Evolutionary conservation across 2,888 invertebrate species (phyloP).

Genomic region (Globia sparganii): DNA sequence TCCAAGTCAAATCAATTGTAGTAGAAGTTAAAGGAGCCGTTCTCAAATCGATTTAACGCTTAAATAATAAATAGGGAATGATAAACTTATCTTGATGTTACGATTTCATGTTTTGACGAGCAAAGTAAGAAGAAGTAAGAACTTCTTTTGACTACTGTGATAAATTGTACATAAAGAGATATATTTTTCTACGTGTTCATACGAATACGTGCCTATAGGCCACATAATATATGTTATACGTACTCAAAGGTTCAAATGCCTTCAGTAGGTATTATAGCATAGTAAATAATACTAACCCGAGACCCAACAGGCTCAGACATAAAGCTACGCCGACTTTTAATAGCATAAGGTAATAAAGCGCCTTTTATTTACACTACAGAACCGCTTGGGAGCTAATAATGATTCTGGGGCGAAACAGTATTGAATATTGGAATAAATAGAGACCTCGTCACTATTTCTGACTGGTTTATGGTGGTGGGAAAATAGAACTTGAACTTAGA

Average conservation of each 20-base stretch:
- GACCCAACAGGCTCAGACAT: conserved; percentile 46
- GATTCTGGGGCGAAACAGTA: conserved; percentile 45
- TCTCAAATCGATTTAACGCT: conserved; percentile 20
- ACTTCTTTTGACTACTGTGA: conserved; percentile 34
- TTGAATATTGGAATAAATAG: conserved; percentile 55
- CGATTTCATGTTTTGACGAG: conserved; percentile 32
- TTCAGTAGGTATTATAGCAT: conserved; percentile 42
- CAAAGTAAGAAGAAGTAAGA: conserved; percentile 33
- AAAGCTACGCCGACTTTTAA: conserved; percentile 56
- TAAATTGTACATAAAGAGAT: conserved; percentile 40
- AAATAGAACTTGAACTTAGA: conserved; percentile 25
- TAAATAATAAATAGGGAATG: conserved; percentile 38
- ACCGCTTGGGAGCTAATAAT: conserved; percentile 55
- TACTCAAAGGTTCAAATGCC: conserved; percentile 40
- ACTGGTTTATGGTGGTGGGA: conserved; percentile 22
- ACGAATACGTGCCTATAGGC: conserved; percentile 42
- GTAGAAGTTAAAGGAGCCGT: neutral
- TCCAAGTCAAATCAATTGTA: neutral
- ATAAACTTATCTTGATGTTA: conserved; percentile 36
- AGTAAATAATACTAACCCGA: conserved; percentile 51
- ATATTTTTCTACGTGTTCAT: conserved; percentile 44
- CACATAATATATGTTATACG: conserved; percentile 19
- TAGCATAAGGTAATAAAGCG: conserved; percentile 58
- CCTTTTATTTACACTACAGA: conserved; percentile 57
- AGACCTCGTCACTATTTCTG: conserved; percentile 31